These are phyloP conservation scores for Caracal caracal DNA, from an alignment of 2,113 vertebrate genomes.

Conservation along the genomic window DNA sequence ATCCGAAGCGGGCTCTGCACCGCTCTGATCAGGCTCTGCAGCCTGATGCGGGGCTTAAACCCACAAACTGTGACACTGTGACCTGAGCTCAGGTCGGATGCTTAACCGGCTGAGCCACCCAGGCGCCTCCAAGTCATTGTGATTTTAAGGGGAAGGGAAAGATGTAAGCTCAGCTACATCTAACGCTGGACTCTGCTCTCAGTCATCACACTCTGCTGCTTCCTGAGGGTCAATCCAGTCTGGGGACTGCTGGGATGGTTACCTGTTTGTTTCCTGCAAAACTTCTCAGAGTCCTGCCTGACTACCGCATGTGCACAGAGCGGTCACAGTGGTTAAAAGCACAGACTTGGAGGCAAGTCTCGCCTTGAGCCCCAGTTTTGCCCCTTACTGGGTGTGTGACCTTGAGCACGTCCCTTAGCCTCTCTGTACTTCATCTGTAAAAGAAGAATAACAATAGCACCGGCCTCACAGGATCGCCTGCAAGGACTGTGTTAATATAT, in stretches of 20 bases:
- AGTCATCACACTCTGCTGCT: background rate
- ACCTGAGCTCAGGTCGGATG: too few species aligned
- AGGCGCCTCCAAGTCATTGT: background rate
- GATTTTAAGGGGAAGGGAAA: background rate
- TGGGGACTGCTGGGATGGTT: background rate
- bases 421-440: background rate
- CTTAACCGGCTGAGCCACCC: too few species aligned
- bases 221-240: background rate
- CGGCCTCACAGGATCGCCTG: background rate
- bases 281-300: background rate
- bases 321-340: background rate
- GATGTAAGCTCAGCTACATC: background rate
- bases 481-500: background rate
- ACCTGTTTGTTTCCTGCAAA: background rate
- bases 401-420: background rate
- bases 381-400: background rate
- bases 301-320: accelerated
- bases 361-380: background rate
- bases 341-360: background rate
- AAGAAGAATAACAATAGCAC: background rate
- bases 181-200: background rate
- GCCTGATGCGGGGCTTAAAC: too few species aligned
- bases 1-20: too few species aligned
- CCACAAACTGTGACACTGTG: too few species aligned
- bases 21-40: too few species aligned